A percentile compares a stretch with the other conserved stretches of the same genome.
phyloP scores from a whole-genome alignment of 2,797 vertebrate species.

The Molossus alvarezi region DNA sequence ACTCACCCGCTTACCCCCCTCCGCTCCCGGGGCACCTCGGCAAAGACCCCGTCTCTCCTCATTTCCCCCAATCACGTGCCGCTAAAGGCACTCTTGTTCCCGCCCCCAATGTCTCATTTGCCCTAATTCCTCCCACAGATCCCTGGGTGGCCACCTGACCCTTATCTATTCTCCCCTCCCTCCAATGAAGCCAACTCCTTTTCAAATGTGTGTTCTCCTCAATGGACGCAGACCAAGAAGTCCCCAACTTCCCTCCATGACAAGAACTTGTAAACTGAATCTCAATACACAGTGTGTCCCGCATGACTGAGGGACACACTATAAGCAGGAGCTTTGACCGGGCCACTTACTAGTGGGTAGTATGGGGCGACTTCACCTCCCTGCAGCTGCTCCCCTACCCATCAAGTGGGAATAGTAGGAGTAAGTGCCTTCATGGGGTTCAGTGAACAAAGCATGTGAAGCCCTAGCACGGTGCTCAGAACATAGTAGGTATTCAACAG shows the following conservation, averaged over 20 bases:
- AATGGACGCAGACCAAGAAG: not conserved
- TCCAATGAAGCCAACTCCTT: not conserved
- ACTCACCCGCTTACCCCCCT: too few relatives aligned
- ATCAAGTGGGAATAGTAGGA: not conserved
- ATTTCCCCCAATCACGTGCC: not conserved
- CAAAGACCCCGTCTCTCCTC: not conserved
- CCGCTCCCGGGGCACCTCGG: accelerated
- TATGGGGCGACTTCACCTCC: not conserved
- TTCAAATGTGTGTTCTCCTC: not conserved
- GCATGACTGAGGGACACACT: not conserved
- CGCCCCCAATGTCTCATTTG: not conserved
- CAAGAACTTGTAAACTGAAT: not conserved
- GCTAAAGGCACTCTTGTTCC: not conserved
- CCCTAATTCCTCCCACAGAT: not conserved
- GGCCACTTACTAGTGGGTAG: not conserved
- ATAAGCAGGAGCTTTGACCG: not conserved
- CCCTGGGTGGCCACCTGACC: not conserved
- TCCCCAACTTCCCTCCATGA: not conserved
- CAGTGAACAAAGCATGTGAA: not conserved
- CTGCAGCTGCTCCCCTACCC: not conserved
- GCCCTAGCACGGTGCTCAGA: not conserved
- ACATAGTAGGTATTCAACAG: not conserved
- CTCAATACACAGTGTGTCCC: not conserved
- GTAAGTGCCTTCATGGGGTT: not conserved
- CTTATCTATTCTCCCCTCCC: not conserved